Base-by-base conservation (phyloP, 2,888 invertebrate genomes). In the Cenopis cana region DNA sequence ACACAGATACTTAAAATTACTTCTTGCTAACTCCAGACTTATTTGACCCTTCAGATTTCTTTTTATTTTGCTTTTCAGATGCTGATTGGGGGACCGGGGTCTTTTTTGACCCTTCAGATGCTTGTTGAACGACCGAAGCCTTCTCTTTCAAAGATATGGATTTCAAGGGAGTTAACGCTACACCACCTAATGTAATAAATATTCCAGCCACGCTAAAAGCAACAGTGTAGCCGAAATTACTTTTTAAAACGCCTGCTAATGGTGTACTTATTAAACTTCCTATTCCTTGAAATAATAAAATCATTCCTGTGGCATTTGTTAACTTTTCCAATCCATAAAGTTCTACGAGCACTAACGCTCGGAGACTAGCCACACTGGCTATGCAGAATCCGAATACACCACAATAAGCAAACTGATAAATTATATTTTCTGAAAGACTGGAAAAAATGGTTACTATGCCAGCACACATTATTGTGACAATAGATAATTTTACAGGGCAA, bases 291-390 rank as follows among this genome's bases (percentile, higher is more conserved):
- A 90, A 91, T 75, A 91, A 71, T 76, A 93, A 77, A 76, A 91
- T 76, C 76, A 93, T 82, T 10, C 93, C 93, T 29, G 90, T 91
- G 29, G 86, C 89, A 79, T 91, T 93, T 20, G 93, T 93, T 77
- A 93, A 85, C 75, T 86, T 89, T 64, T 92, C 89, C 76, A 93
- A 83, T 9, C 92, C 92, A 74, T 87, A 93, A 49, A 91, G 81
- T 59, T 86, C 77, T n/a, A 92, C 91, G 69, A 93, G 74, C 33
- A 86, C 81, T 74, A 89, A 75, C 79, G 89, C 87, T 76, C 91
- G 83, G 67, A 93, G 75, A 68, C 84, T 83, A 68, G 87, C 82
- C 74, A 86, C 75, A 75, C 84, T 79, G 65, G 89, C 79, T 68
- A 86, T 76, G 79, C 81, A 87, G 75, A 89, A 86, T 2, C 93